Conservation (phyloP, 2,113 vertebrate genomes). For the Colinus virginianus region DNA sequence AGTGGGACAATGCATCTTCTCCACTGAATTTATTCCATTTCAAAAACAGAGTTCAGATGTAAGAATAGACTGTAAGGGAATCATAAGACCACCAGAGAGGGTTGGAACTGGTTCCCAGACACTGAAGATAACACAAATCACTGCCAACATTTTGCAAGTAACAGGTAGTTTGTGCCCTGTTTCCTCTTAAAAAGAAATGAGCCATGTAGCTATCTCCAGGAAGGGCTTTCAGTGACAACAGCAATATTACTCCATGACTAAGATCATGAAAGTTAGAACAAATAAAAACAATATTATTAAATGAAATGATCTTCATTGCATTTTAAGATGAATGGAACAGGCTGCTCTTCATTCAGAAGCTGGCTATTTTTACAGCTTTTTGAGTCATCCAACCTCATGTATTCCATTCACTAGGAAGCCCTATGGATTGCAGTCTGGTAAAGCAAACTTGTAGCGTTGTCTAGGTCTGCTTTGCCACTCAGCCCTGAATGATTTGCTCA, state of each 20-base stretch:
- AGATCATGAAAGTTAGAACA: not conserved
- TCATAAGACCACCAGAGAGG: not conserved
- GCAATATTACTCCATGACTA: not conserved
- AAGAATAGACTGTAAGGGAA: not conserved
- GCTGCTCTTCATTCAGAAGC: not conserved
- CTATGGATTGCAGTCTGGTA: not conserved
- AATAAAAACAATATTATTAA: not conserved
- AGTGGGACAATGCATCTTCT: not conserved
- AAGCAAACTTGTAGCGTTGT: not conserved
- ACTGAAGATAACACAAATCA: not conserved
- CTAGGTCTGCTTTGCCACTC: not conserved
- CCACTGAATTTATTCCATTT: not conserved
- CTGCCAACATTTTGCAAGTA: not conserved
- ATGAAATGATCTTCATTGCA: not conserved
- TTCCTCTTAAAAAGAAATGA: not conserved
- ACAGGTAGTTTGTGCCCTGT: not conserved
- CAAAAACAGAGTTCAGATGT: not conserved
- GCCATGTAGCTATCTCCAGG: not conserved
- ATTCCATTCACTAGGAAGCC: not conserved
- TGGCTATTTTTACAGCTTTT: not conserved
- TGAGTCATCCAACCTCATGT: fast-evolving
- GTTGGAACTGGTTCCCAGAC: not conserved
- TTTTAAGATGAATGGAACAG: not conserved
- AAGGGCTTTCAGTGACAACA: not conserved
- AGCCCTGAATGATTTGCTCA: not conserved